phyloP scores from a whole-genome alignment of 1,140 invertebrate species.

The Neodiprion virginianus region DNA sequence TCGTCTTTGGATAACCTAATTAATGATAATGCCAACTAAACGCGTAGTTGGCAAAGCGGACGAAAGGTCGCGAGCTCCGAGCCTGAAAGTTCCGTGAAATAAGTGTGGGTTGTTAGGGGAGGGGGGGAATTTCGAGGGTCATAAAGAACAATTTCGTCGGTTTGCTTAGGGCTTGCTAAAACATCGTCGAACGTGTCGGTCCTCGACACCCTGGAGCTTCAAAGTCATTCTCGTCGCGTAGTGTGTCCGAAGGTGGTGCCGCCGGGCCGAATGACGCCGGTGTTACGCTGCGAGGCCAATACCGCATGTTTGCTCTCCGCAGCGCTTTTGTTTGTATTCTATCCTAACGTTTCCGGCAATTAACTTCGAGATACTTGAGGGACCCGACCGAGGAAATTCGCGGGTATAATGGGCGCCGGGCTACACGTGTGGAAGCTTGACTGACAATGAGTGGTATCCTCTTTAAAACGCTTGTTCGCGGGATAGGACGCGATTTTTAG shows the following conservation, averaged over 20 bases:
- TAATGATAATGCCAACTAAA: no score
- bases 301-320: not conserved
- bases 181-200: not conserved
- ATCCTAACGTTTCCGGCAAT: not conserved
- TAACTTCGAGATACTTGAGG: not conserved
- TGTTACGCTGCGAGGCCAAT: not conserved
- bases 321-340: not conserved
- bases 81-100: no score
- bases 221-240: not conserved
- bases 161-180: slow-evolving; percentile 5
- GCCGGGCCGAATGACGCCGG: not conserved
- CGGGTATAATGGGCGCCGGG: not conserved
- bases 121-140: not conserved
- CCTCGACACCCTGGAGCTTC: not conserved
- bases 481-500: not conserved
- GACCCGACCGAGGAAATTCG: not conserved
- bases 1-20: no score
- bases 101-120: not conserved
- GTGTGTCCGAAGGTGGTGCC: not conserved
- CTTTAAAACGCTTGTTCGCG: no score
- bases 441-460: no score
- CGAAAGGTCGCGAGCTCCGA: no score
- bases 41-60: no score
- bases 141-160: slow-evolving; percentile 5
- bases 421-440: not conserved